Evolutionary conservation across 2,888 invertebrate genomes (phyloP), one percentile per base, ranked within the genome.

Genomic region (Ariolimax columbianus): DNA sequence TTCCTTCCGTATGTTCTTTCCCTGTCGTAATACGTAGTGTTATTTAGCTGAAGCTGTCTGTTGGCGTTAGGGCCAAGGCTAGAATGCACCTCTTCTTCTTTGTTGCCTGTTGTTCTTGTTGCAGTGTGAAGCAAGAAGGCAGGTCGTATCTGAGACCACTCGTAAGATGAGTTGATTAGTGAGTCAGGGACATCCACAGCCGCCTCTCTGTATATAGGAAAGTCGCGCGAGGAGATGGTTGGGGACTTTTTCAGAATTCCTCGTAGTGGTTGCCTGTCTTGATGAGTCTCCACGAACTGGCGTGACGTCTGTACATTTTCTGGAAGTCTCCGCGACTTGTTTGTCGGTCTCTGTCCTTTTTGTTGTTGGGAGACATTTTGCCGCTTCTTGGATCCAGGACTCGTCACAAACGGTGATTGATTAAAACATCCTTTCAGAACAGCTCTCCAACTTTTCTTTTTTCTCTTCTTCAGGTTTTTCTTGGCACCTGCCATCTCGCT

Each of bases 221-320:
- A 84, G 43, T 51, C 43, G 47, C 68, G 30, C 23, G 79, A 66
- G 7, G 77, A 72, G 0, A 51, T 19, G 17, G 80, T 78, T 1
- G 79, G 75, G 19, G 84, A 84, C 40, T 84, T 84, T 43, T 84
- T 84, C 40, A 84, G 51, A 30, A 84, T 84, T 40, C 84, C 84
- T n/a, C 80, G 40, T 17, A 84, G n/a, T 26, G 68, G 70, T 17
- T 30, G 38, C 7, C n/a, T 36, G 17, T 66, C 68, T 33, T 59
- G 30, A 38, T 77, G 63, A 2, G 77, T 30, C 1, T 66, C 33
- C 9, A 36, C 11, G 51, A 47, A 2, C 36, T 38, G 59, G 11
- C 38, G 38, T 11, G 51, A 47, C 9, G 47, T 47, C 4, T 63
- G 47, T 3, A 70, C 14, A 23, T 55, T 55, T 51, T 55, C 51